Percentiles rank a stretch among this genome's conserved stretches.
These are phyloP conservation scores for Agrypnus murinus DNA, from an alignment of 2,888 invertebrate species.

Conservation along the genomic window DNA sequence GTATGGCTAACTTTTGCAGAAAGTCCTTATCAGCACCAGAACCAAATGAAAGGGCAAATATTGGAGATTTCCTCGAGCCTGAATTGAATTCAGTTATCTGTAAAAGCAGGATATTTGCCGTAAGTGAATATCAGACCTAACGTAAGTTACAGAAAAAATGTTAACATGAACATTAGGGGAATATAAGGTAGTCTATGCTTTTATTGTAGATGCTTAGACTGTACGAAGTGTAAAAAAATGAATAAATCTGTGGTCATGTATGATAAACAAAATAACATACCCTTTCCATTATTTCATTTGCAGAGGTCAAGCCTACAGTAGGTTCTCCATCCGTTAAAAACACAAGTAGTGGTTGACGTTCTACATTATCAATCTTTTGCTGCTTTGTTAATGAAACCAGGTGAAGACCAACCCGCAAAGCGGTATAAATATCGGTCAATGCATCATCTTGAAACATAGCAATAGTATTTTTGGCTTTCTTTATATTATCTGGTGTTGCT, in stretches of 20 bases:
- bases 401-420: constrained; percentile 73
- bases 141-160: too few species aligned
- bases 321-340: too few species aligned
- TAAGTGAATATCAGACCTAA: too few species aligned
- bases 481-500: constrained; percentile 74
- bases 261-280: neutral
- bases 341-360: constrained; percentile 77
- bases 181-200: too few species aligned
- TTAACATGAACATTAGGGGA: too few species aligned
- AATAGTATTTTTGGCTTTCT: constrained; percentile 76
- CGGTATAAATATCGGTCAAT: constrained; percentile 81
- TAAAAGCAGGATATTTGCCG: constrained; percentile 3
- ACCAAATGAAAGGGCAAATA: constrained; percentile 84
- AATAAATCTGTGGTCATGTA: too few species aligned
- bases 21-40: constrained; percentile 80
- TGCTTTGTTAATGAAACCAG: constrained; percentile 60
- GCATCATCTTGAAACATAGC: constrained; percentile 74
- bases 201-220: too few species aligned
- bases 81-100: constrained; percentile 72
- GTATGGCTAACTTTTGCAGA: constrained; percentile 78
- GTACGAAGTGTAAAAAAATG: too few species aligned
- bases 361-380: constrained; percentile 53
- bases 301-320: constrained; percentile 62
- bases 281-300: constrained; percentile 60
- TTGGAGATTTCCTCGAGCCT: constrained; percentile 68